Conservation (phyloP, 2,113 vertebrate species). For the Spheniscus mendiculus region DNA sequence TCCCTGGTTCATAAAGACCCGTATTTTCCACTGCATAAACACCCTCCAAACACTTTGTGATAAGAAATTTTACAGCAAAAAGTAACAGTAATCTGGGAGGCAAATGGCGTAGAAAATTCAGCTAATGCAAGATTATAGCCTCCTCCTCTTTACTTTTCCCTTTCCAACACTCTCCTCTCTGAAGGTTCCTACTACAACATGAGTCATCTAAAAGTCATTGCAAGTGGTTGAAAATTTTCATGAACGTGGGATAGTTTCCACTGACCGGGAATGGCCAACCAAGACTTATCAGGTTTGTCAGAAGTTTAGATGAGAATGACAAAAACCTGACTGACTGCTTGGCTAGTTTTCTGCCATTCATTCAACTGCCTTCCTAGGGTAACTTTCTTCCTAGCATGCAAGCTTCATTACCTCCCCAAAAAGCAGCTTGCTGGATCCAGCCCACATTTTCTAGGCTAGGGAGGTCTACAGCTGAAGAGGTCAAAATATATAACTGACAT, state of each 20-base stretch:
- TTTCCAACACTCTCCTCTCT: neutral
- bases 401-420: neutral
- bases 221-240: neutral
- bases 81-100: neutral
- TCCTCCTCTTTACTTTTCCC: neutral
- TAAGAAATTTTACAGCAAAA: neutral
- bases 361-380: neutral
- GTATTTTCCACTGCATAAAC: neutral
- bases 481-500: neutral
- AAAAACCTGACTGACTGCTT: neutral
- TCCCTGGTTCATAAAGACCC: neutral
- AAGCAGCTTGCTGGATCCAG: neutral
- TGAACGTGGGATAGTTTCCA: neutral
- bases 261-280: neutral
- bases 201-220: neutral
- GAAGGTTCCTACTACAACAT: neutral
- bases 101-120: neutral
- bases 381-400: neutral
- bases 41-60: neutral
- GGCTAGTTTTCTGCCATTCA: neutral
- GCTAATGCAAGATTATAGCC: neutral
- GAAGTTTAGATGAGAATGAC: neutral
- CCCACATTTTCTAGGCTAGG: neutral
- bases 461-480: neutral
- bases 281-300: neutral